phyloP scores from a whole-genome alignment of 1,140 invertebrate species.

The Octopus bimaculoides region DNA sequence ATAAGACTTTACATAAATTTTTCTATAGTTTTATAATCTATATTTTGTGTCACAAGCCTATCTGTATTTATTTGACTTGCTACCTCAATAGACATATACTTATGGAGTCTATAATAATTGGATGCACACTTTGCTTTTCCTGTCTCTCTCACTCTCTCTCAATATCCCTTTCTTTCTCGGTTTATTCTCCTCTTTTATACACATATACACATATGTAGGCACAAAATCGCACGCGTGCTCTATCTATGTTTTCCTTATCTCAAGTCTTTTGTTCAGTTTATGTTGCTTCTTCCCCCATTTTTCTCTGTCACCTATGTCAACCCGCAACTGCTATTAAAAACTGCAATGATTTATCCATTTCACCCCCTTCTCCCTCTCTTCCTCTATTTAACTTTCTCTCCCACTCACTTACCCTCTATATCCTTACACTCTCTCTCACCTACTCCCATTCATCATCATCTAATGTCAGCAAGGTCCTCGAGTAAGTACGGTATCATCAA shows the following conservation, averaged over 20 bases:
- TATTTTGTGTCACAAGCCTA: too few relatives aligned
- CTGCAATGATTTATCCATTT: not conserved
- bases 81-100: too few relatives aligned
- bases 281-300: conserved; percentile 2
- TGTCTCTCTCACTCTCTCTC: not conserved
- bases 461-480: not conserved
- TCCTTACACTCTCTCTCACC: conserved; percentile 13
- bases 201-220: too few relatives aligned
- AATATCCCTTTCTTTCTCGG: conserved; percentile 9
- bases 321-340: not conserved
- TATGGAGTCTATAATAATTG: too few relatives aligned
- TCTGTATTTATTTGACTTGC: too few relatives aligned
- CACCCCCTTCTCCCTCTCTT: not conserved
- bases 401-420: not conserved
- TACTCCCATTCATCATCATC: not conserved
- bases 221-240: too few relatives aligned
- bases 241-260: too few relatives aligned
- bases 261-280: conserved; percentile 11
- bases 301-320: not conserved
- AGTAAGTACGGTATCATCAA: conserved; percentile 41
- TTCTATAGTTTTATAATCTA: too few relatives aligned
- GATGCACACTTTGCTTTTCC: not conserved
- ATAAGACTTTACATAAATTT: too few relatives aligned
- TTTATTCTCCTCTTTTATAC: not conserved
- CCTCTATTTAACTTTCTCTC: conserved; percentile 13